Evolutionary conservation across 2,888 invertebrate genomes (phyloP).

Genomic region (Chorisops tibialis): DNA sequence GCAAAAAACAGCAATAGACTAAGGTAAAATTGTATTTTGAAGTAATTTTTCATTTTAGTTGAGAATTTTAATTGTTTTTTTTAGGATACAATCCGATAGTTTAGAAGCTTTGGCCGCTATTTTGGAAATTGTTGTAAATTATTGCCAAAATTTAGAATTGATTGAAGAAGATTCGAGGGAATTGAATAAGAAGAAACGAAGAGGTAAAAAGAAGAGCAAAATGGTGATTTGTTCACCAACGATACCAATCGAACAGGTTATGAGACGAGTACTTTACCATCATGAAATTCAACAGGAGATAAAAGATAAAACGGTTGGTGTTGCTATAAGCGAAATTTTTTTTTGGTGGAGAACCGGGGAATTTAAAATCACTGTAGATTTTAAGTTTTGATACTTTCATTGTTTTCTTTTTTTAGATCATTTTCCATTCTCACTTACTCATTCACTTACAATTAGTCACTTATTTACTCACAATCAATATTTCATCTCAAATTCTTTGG

Average conservation of each 20-base stretch:
- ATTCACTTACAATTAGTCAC: no score
- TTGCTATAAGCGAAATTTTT: neutral
- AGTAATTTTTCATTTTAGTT: constrained; percentile 19
- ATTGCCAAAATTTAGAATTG: constrained; percentile 15
- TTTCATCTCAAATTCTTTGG: no score
- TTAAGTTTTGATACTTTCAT: no score
- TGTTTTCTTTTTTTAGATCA: no score
- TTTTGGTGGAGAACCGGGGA: no score
- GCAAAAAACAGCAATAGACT: constrained; percentile 50
- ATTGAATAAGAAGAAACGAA: constrained; percentile 29
- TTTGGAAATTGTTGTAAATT: constrained; percentile 43
- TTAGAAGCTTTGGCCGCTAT: constrained; percentile 47
- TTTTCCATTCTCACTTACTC: no score
- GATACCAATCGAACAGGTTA: constrained; percentile 43
- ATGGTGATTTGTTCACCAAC: constrained; percentile 41
- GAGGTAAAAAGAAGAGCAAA: constrained; percentile 36
- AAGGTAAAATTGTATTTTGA: constrained; percentile 37
- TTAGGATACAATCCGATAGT: constrained; percentile 48
- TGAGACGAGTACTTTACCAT: constrained; percentile 46
- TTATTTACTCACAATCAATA: no score
- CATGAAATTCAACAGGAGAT: constrained; percentile 47
- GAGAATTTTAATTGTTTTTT: constrained; percentile 5
- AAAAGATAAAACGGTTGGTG: constrained; percentile 44
- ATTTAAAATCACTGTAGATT: no score
- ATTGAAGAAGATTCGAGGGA: constrained; percentile 37